Evolutionary conservation across 2,797 vertebrate genomes (phyloP).

Genomic region (Graptemys geographica): DNA sequence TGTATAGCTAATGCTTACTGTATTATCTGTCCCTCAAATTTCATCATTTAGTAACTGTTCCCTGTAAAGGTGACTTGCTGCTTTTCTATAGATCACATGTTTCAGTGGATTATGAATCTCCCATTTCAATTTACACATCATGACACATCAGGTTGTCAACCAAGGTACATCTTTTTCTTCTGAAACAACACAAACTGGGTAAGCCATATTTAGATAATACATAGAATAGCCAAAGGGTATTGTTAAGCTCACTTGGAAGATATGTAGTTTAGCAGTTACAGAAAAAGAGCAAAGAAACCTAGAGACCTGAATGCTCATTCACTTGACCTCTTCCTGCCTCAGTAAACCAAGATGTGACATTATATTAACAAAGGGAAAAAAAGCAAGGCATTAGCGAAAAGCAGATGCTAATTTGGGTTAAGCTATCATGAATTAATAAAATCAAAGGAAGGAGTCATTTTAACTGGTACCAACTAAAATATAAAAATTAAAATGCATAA

Average conservation of each 20-base stretch:
- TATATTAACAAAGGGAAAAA: background rate
- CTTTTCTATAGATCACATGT: background rate
- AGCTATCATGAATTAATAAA: slow-evolving; percentile 7
- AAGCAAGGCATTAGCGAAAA: background rate
- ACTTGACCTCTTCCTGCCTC: background rate
- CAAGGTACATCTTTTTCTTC: background rate
- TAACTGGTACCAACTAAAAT: background rate
- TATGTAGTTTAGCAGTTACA: background rate
- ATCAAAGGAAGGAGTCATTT: slow-evolving; percentile 10
- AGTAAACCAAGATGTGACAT: background rate
- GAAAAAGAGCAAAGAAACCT: background rate
- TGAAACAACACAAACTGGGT: slow-evolving; percentile 23
- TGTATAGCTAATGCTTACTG: background rate
- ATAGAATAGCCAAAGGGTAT: slow-evolving; percentile 5
- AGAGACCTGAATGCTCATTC: background rate
- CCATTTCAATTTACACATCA: slow-evolving; percentile 14
- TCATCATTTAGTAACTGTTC: background rate
- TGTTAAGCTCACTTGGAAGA: background rate
- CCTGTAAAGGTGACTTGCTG: background rate
- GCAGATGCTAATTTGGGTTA: background rate
- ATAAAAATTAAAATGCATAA: background rate
- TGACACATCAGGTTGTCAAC: background rate
- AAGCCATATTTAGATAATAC: background rate
- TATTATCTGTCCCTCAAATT: slow-evolving; percentile 30
- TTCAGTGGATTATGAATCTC: background rate